Base-by-base conservation (phyloP, 2,113 vertebrate species). In the Megaleporinus macrocephalus region DNA sequence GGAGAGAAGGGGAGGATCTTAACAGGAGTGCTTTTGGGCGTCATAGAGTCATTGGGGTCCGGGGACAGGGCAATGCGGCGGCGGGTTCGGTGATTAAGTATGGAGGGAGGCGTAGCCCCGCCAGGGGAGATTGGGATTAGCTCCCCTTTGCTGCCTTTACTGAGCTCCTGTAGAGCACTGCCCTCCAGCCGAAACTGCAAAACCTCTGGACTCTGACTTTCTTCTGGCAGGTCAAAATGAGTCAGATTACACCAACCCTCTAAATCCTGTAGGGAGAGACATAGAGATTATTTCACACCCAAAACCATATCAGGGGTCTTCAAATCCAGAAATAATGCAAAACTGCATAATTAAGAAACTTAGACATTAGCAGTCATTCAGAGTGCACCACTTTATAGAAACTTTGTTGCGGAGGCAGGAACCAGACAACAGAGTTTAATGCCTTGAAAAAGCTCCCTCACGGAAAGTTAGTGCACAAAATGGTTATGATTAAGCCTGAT, bases 1-100 rank as follows among this genome's bases (percentile, higher is more conserved):
- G 98, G 98, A 20, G 98, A 99, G 89, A 99, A 99, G 22, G 98
- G 97, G 88, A 99, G 88, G 75, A 91, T 93, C 89, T 99, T 99
- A 62, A 99, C 97, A 0, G 98, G 98, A 0, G 98, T 99, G 91
- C 95, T 96, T 88, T 99, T 99, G 12, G 98, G 98, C 0, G 98
- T 99, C 94, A 97, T 96, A 86, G 96, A 95, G 84, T 97, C 96
- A 15, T 93, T 90, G 86, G 90, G 88, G 3, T 96, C 96, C 0
- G 97, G 97, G 0, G 98, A 99, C 27, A 96, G 90, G 11, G 94
- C 92, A 0, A 96, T 94, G 27, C 93, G n/a, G n/a, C n/a, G 93
- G 73, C 96, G 96, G 84, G 95, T 97, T 70, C 95, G 95, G 65
- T 94, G 94, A 89, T 92, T 96, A 22, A 98, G 91, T 75, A 98